Evolutionary conservation across 2,113 vertebrate genomes (phyloP).

Genomic region (Zosterops hypoxanthus): DNA sequence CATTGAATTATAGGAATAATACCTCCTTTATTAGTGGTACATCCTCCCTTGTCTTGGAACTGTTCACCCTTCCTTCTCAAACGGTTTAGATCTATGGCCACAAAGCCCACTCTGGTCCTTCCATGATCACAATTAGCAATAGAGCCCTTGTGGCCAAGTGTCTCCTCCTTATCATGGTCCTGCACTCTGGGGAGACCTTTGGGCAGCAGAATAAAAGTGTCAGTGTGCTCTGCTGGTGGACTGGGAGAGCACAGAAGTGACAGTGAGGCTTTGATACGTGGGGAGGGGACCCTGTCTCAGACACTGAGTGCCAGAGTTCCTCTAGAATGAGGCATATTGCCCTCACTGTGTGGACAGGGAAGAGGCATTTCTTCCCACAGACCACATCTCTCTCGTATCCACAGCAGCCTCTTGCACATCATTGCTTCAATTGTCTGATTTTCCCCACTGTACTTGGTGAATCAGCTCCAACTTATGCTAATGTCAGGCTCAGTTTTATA

Average conservation of each 20-base stretch:
- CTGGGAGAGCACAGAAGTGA: fast-evolving
- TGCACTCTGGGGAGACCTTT: background rate
- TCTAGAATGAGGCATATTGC: background rate
- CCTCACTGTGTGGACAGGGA: background rate
- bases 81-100: background rate
- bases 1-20: background rate
- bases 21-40: background rate
- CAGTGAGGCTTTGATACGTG: background rate
- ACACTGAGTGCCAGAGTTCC: background rate
- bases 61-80: background rate
- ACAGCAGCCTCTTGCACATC: background rate
- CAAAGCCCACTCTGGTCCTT: background rate
- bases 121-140: background rate
- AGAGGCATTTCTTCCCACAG: background rate
- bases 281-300: background rate
- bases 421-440: background rate
- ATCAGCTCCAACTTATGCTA: background rate
- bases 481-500: background rate
- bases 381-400: background rate
- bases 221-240: background rate
- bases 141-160: background rate
- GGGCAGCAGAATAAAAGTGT: background rate
- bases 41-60: background rate
- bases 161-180: background rate
- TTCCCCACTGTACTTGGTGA: background rate